Base-by-base conservation (phyloP, 2,888 invertebrate genomes). In the Zygothrica quintamaculata region DNA sequence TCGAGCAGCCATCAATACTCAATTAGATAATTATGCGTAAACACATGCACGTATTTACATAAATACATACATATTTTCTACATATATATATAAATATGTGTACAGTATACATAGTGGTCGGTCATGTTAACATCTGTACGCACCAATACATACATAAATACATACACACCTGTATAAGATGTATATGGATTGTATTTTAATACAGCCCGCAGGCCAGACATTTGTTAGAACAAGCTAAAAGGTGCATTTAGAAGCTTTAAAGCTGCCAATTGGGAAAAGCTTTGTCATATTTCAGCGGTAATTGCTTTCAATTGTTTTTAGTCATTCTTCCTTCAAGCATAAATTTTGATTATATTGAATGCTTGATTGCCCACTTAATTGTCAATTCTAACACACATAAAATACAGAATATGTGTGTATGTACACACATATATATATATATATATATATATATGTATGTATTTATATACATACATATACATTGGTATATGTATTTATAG, bases 21-120 rank as follows among this genome's bases (percentile, higher is more conserved):
- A 85, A 85, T 85, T 80, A 82, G 86, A 85, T 79, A 82, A 79
- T 85, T 76, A 65, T 68, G 52, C 44, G 18, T 36, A 34, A 25
- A 9, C 13, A 12, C 33, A 18, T 29, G n/a, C 7, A 16, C 34
- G n/a, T 29, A 43, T 53, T 1, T n/a, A 26, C 11, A 18, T 4
- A 15, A 1, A 13, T 0, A 22, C 9, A n/a, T 9, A 18, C 2
- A 26, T 8, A n/a, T 15, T 12, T 12, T 9, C 9, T 9, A 8
- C n/a, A 15, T 7, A n/a, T 37, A 7, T 18, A 6, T 16, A 6
- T 18, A 2, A 6, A 9, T 9, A 1, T 12, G 29, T 29, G 18
- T 36, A 13, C 4, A 7, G 9, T 34, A 12, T 34, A 4, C 15
- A 12, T 37, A 6, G 3, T 37, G n/a, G n/a, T n/a, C n/a, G n/a